phyloP scores from a whole-genome alignment of 2,888 invertebrate species.

The Hyalella azteca region DNA sequence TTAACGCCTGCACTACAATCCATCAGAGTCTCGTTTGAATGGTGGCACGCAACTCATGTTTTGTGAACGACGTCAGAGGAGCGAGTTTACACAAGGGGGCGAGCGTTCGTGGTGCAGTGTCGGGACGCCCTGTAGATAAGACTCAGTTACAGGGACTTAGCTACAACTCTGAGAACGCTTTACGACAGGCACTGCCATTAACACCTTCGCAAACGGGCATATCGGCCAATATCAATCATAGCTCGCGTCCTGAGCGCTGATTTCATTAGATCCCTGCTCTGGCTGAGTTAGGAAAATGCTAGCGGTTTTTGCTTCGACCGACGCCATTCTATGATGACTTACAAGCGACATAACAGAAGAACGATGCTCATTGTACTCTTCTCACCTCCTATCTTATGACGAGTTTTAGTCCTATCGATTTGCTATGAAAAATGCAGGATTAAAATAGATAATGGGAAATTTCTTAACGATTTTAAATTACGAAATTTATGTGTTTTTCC shows the following conservation, averaged over 20 bases:
- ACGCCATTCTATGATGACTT: too few species aligned
- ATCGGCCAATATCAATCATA: slow-evolving; percentile 37
- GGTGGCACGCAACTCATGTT: background rate
- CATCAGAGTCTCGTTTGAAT: slow-evolving; percentile 29
- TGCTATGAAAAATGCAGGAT: too few species aligned
- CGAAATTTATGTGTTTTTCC: too few species aligned
- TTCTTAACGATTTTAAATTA: too few species aligned
- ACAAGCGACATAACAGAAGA: too few species aligned
- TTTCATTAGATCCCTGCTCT: slow-evolving; percentile 22
- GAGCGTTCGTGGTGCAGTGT: background rate
- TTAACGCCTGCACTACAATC: slow-evolving; percentile 14
- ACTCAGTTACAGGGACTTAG: slow-evolving; percentile 27
- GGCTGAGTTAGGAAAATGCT: slow-evolving; percentile 21
- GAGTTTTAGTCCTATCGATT: too few species aligned
- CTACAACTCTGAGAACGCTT: slow-evolving; percentile 15
- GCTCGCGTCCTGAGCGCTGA: slow-evolving; percentile 9
- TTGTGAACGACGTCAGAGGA: background rate
- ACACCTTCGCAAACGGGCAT: slow-evolving; percentile 28
- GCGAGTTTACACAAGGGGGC: slow-evolving; percentile 24
- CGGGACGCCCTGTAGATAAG: slow-evolving; percentile 28
- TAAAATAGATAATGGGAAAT: too few species aligned
- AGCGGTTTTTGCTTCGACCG: too few species aligned
- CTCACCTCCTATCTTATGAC: too few species aligned
- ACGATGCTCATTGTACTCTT: too few species aligned
- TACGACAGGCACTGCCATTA: slow-evolving; percentile 20